phyloP scores from a whole-genome alignment of 2,113 vertebrate species.

The Falco punctatus region DNA sequence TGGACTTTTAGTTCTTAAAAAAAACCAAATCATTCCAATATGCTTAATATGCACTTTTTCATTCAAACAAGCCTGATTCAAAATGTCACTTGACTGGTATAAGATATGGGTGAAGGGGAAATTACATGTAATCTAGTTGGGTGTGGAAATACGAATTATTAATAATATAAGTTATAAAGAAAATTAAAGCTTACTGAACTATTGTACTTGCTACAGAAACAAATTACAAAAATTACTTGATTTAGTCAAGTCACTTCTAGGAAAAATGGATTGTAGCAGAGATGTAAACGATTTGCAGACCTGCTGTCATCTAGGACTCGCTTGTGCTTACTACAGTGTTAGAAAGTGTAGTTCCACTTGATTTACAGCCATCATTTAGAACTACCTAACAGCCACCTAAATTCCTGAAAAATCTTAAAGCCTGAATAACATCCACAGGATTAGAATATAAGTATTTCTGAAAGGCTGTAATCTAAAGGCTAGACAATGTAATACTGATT shows the following conservation, averaged over 20 bases:
- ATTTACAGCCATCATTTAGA: not conserved
- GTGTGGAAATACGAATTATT: conserved; percentile 4
- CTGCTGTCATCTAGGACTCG: not conserved
- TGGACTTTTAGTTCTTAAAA: not conserved
- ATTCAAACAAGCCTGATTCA: not conserved
- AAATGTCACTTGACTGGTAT: not conserved
- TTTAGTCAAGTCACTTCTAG: not conserved
- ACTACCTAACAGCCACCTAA: not conserved
- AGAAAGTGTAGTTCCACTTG: not conserved
- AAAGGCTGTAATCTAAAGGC: not conserved
- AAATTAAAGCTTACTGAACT: conserved; percentile 12
- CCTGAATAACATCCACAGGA: not conserved
- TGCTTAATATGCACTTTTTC: not conserved
- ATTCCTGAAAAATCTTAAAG: not conserved
- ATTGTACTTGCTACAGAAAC: not conserved
- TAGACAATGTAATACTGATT: not conserved
- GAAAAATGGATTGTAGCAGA: not conserved
- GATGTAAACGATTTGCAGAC: not conserved
- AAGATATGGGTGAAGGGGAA: not conserved
- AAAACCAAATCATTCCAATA: not conserved
- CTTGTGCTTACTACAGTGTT: not conserved
- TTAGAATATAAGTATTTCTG: not conserved
- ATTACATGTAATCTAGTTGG: not conserved
- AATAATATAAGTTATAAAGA: not conserved
- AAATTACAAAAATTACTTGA: conserved; percentile 8